A percentile compares a stretch with the other conserved stretches of the same genome.
Conservation (phyloP, 2,113 vertebrate species). For the Osmerus mordax region DNA sequence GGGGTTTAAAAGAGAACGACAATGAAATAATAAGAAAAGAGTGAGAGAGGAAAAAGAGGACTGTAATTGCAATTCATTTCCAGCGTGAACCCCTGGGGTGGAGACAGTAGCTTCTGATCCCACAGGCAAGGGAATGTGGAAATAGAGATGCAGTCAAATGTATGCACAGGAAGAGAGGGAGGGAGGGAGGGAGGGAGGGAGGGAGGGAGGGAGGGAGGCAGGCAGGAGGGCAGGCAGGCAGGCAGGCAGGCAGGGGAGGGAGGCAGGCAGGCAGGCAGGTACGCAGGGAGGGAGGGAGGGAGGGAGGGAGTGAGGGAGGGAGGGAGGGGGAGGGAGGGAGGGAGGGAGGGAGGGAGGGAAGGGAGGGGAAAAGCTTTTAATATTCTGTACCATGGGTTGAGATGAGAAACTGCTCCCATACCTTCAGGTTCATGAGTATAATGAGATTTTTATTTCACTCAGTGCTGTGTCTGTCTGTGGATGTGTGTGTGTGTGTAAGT, state of each 20-base stretch:
- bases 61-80: constrained; percentile 90
- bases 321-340: constrained; percentile 24
- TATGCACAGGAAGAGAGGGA: constrained; percentile 47
- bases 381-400: constrained; percentile 66
- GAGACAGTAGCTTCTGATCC: constrained; percentile 61
- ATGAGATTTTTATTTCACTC: constrained; percentile 72
- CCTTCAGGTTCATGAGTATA: constrained; percentile 73
- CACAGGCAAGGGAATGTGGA: constrained; percentile 40
- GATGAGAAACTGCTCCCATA: constrained; percentile 72
- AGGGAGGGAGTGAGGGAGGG: no score
- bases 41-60: constrained; percentile 79
- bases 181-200: constrained; percentile 31
- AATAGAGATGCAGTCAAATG: constrained; percentile 53
- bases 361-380: constrained; percentile 62
- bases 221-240: no score
- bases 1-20: constrained; percentile 26
- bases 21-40: constrained; percentile 46
- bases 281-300: no score
- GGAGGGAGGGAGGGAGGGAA: constrained; percentile 21
- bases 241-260: no score
- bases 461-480: constrained; percentile 43
- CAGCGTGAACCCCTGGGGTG: constrained; percentile 65
- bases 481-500: constrained; percentile 13
- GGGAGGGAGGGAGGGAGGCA: no score
- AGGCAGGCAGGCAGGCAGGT: no score